A percentile compares a stretch with the other conserved stretches of the same genome.
These are phyloP conservation scores for Andrena haemorrhoa DNA, from an alignment of 2,888 invertebrate species.

Conservation along the genomic window DNA sequence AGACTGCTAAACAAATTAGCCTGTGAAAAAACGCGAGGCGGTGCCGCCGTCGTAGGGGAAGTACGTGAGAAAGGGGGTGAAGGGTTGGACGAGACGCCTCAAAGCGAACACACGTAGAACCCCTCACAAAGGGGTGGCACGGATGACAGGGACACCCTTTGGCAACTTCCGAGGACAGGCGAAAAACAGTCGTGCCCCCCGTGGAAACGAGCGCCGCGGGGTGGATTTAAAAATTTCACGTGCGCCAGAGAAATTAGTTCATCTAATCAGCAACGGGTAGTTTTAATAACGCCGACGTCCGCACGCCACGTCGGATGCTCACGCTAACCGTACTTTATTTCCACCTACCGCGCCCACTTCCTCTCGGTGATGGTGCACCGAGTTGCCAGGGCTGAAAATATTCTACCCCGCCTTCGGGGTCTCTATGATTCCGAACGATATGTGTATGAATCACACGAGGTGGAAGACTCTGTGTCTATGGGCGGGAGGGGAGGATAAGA, in stretches of 20 bases:
- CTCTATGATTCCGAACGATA: slow-evolving; percentile 59
- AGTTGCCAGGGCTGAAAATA: neutral
- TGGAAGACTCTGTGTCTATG: slow-evolving; percentile 40
- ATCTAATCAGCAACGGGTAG: slow-evolving; percentile 74
- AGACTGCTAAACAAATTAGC: slow-evolving; percentile 80
- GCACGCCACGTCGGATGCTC: slow-evolving; percentile 35
- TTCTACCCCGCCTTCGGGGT: slow-evolving; percentile 6
- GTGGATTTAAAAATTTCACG: slow-evolving; percentile 73
- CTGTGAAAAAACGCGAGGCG: slow-evolving; percentile 61
- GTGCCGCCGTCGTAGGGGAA: slow-evolving; percentile 25
- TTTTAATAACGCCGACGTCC: slow-evolving; percentile 71
- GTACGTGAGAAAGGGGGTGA: slow-evolving; percentile 20
- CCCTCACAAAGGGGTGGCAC: slow-evolving; percentile 48
- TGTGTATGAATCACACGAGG: slow-evolving; percentile 68
- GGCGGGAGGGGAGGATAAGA: slow-evolving; percentile 29
- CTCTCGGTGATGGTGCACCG: neutral
- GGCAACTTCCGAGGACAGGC: slow-evolving; percentile 32
- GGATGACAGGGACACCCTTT: slow-evolving; percentile 50
- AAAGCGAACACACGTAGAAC: slow-evolving; percentile 29
- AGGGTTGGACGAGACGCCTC: slow-evolving; percentile 12
- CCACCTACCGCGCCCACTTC: slow-evolving; percentile 37
- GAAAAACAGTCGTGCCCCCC: slow-evolving; percentile 42
- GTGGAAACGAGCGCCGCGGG: neutral
- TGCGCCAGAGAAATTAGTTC: slow-evolving; percentile 72
- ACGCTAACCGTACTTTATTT: slow-evolving; percentile 61